phyloP scores from a whole-genome alignment of 2,797 vertebrate species.

The Typhlichthys eigenmanni region DNA sequence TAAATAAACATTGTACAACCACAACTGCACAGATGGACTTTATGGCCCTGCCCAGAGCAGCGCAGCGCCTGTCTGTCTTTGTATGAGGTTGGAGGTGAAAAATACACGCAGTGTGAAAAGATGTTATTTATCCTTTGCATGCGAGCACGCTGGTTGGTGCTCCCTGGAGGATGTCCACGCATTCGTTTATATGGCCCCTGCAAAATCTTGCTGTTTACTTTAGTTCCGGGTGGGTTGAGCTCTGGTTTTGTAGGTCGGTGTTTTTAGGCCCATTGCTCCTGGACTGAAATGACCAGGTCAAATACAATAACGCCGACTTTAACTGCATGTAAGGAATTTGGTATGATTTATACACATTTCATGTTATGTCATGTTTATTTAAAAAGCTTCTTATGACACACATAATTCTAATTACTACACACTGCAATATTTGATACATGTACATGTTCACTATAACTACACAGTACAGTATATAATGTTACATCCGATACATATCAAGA shows the following conservation, averaged over 20 bases:
- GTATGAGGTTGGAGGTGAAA: slow-evolving; percentile 36
- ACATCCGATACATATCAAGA: too few species aligned
- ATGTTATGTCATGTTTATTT: too few species aligned
- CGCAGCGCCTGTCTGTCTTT: slow-evolving; percentile 41
- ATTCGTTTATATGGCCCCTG: slow-evolving; percentile 44
- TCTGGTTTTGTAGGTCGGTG: slow-evolving; percentile 49
- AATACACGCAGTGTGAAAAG: slow-evolving; percentile 51
- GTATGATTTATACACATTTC: not conserved
- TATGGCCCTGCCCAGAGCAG: slow-evolving; percentile 44
- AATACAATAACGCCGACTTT: slow-evolving; percentile 7
- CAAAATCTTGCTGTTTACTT: slow-evolving; percentile 65
- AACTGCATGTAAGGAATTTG: not conserved
- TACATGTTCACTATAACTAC: too few species aligned
- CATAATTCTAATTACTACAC: too few species aligned
- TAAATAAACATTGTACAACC: slow-evolving; percentile 56
- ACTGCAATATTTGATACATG: too few species aligned
- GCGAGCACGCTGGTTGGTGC: slow-evolving; percentile 24
- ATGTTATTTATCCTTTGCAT: slow-evolving; percentile 66
- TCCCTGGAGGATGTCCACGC: slow-evolving; percentile 45
- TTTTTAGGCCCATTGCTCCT: slow-evolving; percentile 12
- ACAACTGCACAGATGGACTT: slow-evolving; percentile 54
- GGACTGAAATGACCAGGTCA: slow-evolving; percentile 24
- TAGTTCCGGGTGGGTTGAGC: slow-evolving; percentile 53
- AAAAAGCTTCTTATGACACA: too few species aligned
- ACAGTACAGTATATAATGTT: too few species aligned